Evolutionary conservation across 2,797 vertebrate genomes (phyloP).

Genomic region (Masticophis lateralis): DNA sequence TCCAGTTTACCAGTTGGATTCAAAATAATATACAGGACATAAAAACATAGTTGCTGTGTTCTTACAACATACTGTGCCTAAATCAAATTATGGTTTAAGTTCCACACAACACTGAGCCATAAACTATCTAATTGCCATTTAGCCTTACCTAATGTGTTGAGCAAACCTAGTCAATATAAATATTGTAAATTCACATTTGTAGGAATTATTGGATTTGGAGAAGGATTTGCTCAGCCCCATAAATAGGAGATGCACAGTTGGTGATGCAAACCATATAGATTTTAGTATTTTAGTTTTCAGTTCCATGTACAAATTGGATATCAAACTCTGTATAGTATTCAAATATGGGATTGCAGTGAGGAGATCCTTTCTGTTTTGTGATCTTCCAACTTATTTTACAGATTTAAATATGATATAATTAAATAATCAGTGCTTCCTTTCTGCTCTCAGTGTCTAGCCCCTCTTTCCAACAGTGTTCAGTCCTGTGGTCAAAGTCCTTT

Average conservation of each 20-base stretch:
- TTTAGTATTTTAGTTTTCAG: neutral
- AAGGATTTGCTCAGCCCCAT: neutral
- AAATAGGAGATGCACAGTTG: neutral
- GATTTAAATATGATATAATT: neutral
- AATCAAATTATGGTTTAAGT: neutral
- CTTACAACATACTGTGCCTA: neutral
- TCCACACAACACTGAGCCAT: neutral
- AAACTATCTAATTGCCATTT: neutral
- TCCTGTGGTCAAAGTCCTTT: neutral
- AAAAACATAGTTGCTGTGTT: neutral
- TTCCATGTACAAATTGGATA: neutral
- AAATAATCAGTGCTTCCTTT: neutral
- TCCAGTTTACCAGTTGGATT: neutral
- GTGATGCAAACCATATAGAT: neutral
- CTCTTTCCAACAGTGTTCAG: neutral
- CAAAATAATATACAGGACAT: neutral
- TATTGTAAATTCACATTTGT: neutral
- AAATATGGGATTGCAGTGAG: neutral
- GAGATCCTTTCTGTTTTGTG: neutral
- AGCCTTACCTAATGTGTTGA: neutral
- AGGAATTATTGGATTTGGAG: neutral
- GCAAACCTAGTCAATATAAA: neutral
- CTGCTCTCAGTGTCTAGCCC: neutral
- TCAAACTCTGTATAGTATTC: neutral
- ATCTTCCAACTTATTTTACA: neutral